Evolutionary conservation across 2,888 invertebrate species (phyloP).

Genomic region (Trachelus stipa): DNA sequence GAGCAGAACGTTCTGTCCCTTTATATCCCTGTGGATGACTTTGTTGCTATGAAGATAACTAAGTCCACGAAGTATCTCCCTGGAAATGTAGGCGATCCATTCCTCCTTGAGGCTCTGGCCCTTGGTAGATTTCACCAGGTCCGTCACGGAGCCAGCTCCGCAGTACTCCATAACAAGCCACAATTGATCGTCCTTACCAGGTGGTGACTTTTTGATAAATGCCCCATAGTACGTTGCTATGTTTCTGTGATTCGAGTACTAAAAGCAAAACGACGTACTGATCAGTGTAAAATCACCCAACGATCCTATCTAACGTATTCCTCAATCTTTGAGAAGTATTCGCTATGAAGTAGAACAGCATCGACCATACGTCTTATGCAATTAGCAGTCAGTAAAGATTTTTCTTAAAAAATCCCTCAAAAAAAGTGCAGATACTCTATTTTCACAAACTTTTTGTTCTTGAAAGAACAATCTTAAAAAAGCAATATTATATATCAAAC

Average conservation of each 20-base stretch:
- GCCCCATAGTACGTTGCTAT: conserved; percentile 99
- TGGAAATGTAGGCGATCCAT: conserved; percentile 99
- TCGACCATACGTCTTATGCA: neutral
- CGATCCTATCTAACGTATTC: conserved; percentile 1
- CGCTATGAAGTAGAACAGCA: too few species aligned
- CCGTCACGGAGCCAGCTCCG: conserved; percentile 98
- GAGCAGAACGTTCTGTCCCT: conserved; percentile 98
- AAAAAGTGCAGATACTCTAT: neutral
- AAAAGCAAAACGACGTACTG: conserved; percentile 33
- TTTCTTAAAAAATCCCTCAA: neutral
- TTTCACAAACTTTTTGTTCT: neutral
- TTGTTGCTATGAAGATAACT: conserved; percentile 98
- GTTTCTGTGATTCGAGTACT: conserved; percentile 98
- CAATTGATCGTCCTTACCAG: conserved; percentile 98
- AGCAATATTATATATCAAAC: too few species aligned
- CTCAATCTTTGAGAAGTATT: neutral
- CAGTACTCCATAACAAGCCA: conserved; percentile 99
- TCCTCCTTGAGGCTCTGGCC: conserved; percentile 98
- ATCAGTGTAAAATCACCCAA: conserved; percentile 11
- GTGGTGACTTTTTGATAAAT: conserved; percentile 98
- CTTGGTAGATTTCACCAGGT: conserved; percentile 99
- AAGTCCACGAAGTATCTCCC: conserved; percentile 94
- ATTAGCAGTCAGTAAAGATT: neutral
- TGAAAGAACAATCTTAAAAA: too few species aligned
- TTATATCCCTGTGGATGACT: conserved; percentile 99